Evolutionary conservation across 2,113 vertebrate species (phyloP).

Genomic region (Syngnathus floridae): DNA sequence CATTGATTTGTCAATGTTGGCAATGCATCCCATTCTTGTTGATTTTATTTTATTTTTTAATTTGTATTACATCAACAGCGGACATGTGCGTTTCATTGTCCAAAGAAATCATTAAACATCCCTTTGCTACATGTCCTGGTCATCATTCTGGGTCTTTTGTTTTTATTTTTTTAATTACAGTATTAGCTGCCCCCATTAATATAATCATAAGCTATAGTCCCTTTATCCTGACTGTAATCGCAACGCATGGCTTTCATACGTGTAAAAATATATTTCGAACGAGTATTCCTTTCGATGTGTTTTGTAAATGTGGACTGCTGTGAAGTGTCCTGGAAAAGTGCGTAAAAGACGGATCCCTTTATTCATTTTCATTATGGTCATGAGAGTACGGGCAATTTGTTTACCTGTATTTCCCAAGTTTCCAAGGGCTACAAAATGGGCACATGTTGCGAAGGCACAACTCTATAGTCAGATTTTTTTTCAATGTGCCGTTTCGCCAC

Average conservation of each 20-base stretch:
- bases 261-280: slow-evolving; percentile 42
- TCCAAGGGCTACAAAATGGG: slow-evolving; percentile 66
- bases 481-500: slow-evolving; percentile 23
- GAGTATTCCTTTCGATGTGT: slow-evolving; percentile 42
- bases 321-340: slow-evolving; percentile 53
- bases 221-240: slow-evolving; percentile 42
- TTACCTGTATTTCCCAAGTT: slow-evolving; percentile 61
- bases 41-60: slow-evolving; percentile 46
- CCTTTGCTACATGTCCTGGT: slow-evolving; percentile 68
- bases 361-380: slow-evolving; percentile 46
- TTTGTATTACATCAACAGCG: slow-evolving; percentile 60
- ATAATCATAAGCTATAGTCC: slow-evolving; percentile 6
- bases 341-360: slow-evolving; percentile 55
- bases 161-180: slow-evolving; percentile 25
- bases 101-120: slow-evolving; percentile 71
- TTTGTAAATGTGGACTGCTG: slow-evolving; percentile 36
- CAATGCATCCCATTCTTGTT: slow-evolving; percentile 37
- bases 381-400: slow-evolving; percentile 61
- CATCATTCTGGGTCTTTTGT: slow-evolving; percentile 65
- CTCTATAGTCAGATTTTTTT: slow-evolving; percentile 26
- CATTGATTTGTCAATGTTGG: slow-evolving; percentile 55
- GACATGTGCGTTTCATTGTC: slow-evolving; percentile 70
- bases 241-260: slow-evolving; percentile 55
- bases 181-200: slow-evolving; percentile 58
- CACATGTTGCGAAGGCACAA: slow-evolving; percentile 32